Percentiles rank a stretch among this genome's conserved stretches.
These are phyloP conservation scores for Actinopyga echinites DNA, from an alignment of 53 echinoderm and acorn worm species.

Conservation along the genomic window DNA sequence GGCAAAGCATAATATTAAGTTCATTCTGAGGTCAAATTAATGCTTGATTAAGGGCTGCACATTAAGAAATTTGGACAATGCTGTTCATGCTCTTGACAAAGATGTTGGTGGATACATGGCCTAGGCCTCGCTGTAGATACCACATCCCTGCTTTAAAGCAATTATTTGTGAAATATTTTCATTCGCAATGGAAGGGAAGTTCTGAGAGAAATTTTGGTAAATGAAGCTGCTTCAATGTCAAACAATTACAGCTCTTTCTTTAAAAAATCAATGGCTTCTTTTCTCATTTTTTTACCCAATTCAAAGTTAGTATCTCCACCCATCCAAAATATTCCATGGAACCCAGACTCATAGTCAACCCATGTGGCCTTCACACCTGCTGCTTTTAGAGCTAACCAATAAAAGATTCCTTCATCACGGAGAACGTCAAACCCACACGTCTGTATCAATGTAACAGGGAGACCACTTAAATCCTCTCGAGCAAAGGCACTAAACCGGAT, in stretches of 20 bases:
- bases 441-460: neutral
- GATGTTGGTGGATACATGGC: no score
- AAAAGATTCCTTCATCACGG: conserved; percentile 1
- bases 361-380: neutral
- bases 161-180: no score
- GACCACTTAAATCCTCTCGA: neutral
- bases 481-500: conserved; percentile 1
- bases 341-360: neutral
- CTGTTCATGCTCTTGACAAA: no score
- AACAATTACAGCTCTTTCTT: neutral
- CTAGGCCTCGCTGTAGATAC: no score
- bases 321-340: conserved; percentile 8
- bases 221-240: no score
- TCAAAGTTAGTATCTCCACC: neutral
- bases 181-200: no score
- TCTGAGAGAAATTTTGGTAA: no score
- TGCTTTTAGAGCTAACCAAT: neutral
- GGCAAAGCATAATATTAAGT: no score
- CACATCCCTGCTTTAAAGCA: no score
- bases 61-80: no score
- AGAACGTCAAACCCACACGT: neutral
- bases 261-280: neutral
- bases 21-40: no score
- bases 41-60: no score
- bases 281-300: neutral